phyloP scores from a whole-genome alignment of 1,140 invertebrate genomes.

The Temnothorax nylanderi region DNA sequence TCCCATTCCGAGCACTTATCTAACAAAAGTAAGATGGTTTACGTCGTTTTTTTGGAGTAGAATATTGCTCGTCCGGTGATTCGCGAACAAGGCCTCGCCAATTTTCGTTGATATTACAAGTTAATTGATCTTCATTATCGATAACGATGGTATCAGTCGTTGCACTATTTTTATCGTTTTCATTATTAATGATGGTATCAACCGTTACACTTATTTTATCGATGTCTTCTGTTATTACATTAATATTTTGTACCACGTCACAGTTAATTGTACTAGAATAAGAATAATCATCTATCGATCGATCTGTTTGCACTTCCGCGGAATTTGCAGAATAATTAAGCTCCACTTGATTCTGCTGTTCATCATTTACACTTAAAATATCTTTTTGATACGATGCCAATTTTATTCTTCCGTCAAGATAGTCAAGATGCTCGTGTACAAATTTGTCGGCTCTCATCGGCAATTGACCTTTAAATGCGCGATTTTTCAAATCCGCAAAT shows the following conservation, averaged over 20 bases:
- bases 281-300: not conserved
- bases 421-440: not conserved
- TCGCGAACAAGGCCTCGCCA: not conserved
- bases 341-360: not conserved
- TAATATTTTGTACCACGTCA: not conserved
- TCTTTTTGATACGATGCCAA: not conserved
- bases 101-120: not conserved
- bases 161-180: too few species aligned
- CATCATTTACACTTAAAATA: not conserved
- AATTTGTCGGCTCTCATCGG: conserved; percentile 1
- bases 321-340: not conserved
- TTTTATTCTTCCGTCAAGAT: not conserved
- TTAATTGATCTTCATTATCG: too few species aligned
- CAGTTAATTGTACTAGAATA: not conserved
- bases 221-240: not conserved
- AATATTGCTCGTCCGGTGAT: not conserved
- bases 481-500: conserved; percentile 4
- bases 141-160: too few species aligned
- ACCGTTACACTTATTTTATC: not conserved
- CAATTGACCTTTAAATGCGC: not conserved
- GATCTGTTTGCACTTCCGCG: not conserved
- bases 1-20: not conserved
- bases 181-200: not conserved
- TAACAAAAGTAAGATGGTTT: not conserved
- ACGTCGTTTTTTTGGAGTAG: not conserved